phyloP scores from a whole-genome alignment of 2,797 vertebrate species.

The Allobates femoralis region DNA sequence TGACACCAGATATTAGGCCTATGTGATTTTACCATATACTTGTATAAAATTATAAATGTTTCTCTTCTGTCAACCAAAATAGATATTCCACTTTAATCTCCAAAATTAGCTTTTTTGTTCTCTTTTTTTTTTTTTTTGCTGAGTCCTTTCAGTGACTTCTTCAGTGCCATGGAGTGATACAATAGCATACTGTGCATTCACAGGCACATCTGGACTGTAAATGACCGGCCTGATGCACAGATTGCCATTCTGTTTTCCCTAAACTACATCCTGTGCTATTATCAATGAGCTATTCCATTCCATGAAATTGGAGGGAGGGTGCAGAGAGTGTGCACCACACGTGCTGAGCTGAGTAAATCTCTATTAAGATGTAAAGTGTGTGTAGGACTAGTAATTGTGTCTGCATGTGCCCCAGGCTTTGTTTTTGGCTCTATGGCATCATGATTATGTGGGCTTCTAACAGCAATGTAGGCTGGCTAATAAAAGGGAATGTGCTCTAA shows the following conservation, averaged over 20 bases:
- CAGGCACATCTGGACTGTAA: conserved; percentile 59
- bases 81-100: background rate
- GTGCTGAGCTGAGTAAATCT: conserved; percentile 76
- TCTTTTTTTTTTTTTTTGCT: background rate
- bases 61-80: background rate
- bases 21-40: background rate
- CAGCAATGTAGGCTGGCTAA: conserved; percentile 33
- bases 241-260: conserved; percentile 49
- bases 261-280: conserved; percentile 55
- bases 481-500: conserved; percentile 48
- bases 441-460: conserved; percentile 59
- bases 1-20: background rate
- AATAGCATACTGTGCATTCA: conserved; percentile 46
- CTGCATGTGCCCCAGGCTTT: conserved; percentile 70
- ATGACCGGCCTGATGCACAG: conserved; percentile 47
- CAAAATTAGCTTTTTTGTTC: background rate
- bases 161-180: conserved; percentile 15
- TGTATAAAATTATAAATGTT: background rate
- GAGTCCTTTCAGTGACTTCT: background rate
- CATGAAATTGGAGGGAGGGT: conserved; percentile 51
- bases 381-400: conserved; percentile 78
- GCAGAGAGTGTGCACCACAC: conserved; percentile 75
- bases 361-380: conserved; percentile 77
- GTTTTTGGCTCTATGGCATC: conserved; percentile 65
- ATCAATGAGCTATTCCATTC: conserved; percentile 42